Conservation (phyloP, 2,797 vertebrate species). For the Heliangelus exortis region DNA sequence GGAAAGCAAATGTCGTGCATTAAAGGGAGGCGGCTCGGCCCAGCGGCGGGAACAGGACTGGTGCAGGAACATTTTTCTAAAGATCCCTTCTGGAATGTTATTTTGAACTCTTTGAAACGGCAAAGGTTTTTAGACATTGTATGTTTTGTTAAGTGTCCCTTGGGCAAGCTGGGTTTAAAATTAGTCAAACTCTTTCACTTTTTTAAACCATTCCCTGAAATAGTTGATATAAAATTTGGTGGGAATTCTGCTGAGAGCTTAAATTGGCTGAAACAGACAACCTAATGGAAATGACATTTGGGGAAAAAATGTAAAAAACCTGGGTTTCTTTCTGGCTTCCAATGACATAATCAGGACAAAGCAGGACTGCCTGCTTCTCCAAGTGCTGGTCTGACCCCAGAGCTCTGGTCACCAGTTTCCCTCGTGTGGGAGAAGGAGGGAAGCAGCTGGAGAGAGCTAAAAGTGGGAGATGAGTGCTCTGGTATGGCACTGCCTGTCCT, state of each 20-base stretch:
- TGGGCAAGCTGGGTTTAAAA: constrained; percentile 63
- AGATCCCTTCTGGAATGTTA: constrained; percentile 73
- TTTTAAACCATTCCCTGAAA: constrained; percentile 68
- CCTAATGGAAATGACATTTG: constrained; percentile 73
- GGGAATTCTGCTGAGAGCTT: constrained; percentile 74
- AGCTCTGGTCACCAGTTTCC: constrained; percentile 56
- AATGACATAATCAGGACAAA: constrained; percentile 51
- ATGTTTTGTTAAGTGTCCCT: constrained; percentile 68
- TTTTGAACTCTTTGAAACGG: constrained; percentile 72
- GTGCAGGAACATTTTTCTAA: constrained; percentile 66
- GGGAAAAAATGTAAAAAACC: constrained; percentile 53
- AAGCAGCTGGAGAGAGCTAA: constrained; percentile 46
- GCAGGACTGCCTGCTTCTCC: constrained; percentile 16
- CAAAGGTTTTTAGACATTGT: constrained; percentile 72
- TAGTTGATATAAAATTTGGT: constrained; percentile 73
- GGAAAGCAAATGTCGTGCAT: constrained; percentile 61
- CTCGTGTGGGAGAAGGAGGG: not conserved
- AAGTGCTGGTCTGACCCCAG: not conserved
- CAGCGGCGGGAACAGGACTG: not conserved
- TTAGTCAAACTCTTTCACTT: constrained; percentile 71
- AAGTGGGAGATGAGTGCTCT: constrained; percentile 3
- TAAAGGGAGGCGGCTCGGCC: not conserved
- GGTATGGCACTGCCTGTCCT: not conserved
- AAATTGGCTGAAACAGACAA: constrained; percentile 31
- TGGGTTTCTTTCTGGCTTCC: constrained; percentile 54